Conservation (phyloP, 1,140 invertebrate genomes). For the Homarus americanus region DNA sequence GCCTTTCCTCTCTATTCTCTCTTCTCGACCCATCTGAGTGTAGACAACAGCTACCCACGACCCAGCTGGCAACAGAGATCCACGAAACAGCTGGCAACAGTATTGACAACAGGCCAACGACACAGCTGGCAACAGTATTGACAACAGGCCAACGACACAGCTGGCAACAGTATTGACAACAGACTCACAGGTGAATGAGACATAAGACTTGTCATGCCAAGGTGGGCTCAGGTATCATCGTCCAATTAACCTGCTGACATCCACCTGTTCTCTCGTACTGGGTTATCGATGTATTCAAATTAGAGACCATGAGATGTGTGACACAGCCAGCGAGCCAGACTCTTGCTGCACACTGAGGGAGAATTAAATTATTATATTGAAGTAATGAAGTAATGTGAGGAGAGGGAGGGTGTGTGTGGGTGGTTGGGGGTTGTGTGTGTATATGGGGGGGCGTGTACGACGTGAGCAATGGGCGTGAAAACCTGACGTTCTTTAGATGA, state of each 20-base stretch:
- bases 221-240: not conserved
- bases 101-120: too few relatives aligned
- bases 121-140: not conserved
- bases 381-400: not conserved
- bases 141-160: not conserved
- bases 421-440: too few relatives aligned
- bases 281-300: slow-evolving; percentile 1
- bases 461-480: too few relatives aligned
- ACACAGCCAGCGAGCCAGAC: not conserved
- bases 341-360: not conserved
- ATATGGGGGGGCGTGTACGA: too few relatives aligned
- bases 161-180: not conserved
- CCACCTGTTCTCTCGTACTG: not conserved
- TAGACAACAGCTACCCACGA: not conserved
- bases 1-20: not conserved
- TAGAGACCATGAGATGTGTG: not conserved
- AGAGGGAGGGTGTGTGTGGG: too few relatives aligned
- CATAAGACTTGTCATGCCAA: not conserved
- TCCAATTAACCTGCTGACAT: slow-evolving; percentile 7
- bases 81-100: not conserved
- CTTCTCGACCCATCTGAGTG: not conserved
- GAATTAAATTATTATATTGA: not conserved
- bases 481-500: too few relatives aligned
- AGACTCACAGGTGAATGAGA: too few relatives aligned
- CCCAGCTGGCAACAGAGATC: not conserved